Conservation (phyloP, 1,140 invertebrate genomes). For the Caenorhabditis inopinata region DNA sequence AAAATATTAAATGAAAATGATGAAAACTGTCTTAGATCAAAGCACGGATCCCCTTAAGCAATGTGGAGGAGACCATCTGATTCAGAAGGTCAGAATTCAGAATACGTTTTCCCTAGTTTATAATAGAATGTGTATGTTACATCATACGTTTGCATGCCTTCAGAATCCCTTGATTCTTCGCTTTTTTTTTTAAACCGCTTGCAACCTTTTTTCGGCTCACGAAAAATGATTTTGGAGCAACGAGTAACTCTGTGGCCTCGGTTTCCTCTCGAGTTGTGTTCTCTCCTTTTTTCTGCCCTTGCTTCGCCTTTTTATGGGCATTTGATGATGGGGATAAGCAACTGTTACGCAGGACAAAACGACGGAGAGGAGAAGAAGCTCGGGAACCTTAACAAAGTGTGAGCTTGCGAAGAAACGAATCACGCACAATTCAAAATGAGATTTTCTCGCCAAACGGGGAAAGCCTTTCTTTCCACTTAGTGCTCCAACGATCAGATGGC, state of each 20-base stretch:
- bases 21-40: too few species aligned
- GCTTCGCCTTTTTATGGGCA: not conserved
- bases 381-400: conserved; percentile 8
- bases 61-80: too few species aligned
- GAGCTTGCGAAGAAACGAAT: not conserved
- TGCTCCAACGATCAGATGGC: not conserved
- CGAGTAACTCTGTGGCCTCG: not conserved
- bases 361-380: too few species aligned
- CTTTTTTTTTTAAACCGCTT: not conserved
- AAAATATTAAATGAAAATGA: too few species aligned
- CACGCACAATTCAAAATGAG: not conserved
- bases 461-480: not conserved
- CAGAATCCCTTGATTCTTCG: not conserved
- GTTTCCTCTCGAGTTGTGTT: not conserved
- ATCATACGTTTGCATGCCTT: too few species aligned
- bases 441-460: conserved; percentile 6
- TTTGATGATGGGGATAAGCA: too few species aligned
- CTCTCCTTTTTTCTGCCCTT: not conserved
- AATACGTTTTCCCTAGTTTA: too few species aligned
- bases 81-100: too few species aligned
- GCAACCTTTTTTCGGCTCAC: not conserved
- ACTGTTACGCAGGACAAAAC: too few species aligned
- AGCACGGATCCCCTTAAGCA: too few species aligned
- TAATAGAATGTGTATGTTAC: too few species aligned
- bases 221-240: conserved; percentile 20